Conservation (phyloP, 2,113 vertebrate species). For the Perca flavescens region DNA sequence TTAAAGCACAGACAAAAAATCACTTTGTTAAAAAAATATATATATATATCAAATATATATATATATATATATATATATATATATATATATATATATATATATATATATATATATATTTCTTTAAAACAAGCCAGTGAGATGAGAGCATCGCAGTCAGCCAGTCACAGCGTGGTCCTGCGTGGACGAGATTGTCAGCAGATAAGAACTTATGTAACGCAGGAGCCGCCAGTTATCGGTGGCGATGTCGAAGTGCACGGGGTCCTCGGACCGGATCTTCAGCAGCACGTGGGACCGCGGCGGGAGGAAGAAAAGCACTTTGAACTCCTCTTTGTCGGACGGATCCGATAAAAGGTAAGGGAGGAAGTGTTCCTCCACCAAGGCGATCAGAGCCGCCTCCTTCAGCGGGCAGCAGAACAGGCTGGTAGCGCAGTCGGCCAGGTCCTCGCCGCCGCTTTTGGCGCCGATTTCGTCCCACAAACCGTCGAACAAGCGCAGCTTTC, state of each 20-base stretch:
- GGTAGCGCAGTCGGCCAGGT: constrained; percentile 30
- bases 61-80: constrained; percentile 7
- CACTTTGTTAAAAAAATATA: constrained; percentile 65
- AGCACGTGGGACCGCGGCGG: constrained; percentile 86
- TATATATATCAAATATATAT: no score
- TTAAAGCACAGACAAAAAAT: constrained; percentile 2
- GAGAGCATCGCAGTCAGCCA: not conserved
- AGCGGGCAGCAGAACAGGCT: constrained; percentile 88
- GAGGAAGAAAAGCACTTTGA: constrained; percentile 84
- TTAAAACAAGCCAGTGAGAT: constrained; percentile 14
- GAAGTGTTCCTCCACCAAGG: constrained; percentile 81
- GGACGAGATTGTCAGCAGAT: constrained; percentile 78
- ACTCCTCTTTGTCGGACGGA: constrained; percentile 26
- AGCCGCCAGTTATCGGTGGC: constrained; percentile 88
- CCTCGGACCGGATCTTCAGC: constrained; percentile 74
- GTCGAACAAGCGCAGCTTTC: constrained; percentile 78
- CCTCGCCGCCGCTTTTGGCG: constrained; percentile 14
- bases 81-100: constrained; percentile 17
- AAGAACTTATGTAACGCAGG: constrained; percentile 83
- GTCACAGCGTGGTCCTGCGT: not conserved
- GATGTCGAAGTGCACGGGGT: constrained; percentile 78
- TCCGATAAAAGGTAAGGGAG: constrained; percentile 81
- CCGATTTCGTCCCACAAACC: constrained; percentile 83
- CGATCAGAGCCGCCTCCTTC: constrained; percentile 57
- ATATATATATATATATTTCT: constrained; percentile 10